Conservation (phyloP, 2,113 vertebrate genomes). For the Micromys minutus region DNA sequence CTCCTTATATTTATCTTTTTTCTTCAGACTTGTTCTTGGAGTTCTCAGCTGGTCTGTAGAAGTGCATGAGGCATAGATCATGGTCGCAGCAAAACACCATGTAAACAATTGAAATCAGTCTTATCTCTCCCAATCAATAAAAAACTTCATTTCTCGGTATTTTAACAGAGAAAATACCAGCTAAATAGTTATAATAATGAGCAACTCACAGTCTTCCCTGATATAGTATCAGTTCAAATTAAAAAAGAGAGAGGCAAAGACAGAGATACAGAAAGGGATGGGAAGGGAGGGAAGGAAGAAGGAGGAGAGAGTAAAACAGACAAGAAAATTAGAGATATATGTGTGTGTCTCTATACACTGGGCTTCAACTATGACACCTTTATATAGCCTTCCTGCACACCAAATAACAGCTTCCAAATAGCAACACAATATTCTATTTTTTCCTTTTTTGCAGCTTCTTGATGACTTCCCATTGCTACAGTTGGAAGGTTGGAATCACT, state of each 20-base stretch:
- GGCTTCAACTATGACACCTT: not conserved
- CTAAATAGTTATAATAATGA: not conserved
- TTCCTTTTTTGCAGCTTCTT: not conserved
- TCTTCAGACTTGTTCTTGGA: not conserved
- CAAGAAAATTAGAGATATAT: not conserved
- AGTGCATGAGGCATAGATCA: not conserved
- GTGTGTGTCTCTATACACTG: not conserved
- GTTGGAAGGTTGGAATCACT: not conserved
- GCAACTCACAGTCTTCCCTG: not conserved
- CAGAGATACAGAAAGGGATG: not conserved
- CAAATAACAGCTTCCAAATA: not conserved
- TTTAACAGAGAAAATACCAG: not conserved
- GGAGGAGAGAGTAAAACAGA: not conserved
- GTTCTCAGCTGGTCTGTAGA: not conserved
- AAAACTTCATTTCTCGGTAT: not conserved
- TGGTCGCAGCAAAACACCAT: not conserved
- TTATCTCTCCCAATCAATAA: not conserved
- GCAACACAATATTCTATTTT: not conserved
- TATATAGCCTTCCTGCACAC: not conserved
- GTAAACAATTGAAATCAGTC: not conserved
- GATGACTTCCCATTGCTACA: not conserved
- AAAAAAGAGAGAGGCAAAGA: no score
- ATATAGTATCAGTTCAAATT: not conserved
- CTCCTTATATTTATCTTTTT: not conserved
- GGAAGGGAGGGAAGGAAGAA: not conserved